Conservation (phyloP, 2,113 vertebrate species). For the Ailurus styani region DNA sequence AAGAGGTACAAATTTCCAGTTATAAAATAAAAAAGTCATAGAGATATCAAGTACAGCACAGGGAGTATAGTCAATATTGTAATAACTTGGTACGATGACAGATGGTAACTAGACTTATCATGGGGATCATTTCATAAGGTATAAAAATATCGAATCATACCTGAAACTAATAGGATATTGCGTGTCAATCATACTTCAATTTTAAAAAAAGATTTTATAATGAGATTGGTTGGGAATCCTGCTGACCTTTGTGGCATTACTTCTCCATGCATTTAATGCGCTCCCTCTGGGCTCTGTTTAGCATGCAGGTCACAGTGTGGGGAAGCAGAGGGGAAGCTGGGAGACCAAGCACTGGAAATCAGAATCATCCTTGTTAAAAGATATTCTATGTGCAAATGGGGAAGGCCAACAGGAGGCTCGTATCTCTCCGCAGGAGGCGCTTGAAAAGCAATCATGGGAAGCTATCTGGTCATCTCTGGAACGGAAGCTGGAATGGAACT, state of each 20-base stretch:
- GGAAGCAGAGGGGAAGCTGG: not conserved
- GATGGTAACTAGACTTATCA: not conserved
- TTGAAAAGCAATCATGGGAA: not conserved
- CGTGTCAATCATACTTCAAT: not conserved
- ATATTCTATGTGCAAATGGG: not conserved
- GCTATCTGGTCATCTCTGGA: not conserved
- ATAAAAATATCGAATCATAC: not conserved
- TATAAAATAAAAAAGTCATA: not conserved
- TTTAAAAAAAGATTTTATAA: not conserved
- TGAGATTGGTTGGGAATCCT: not conserved
- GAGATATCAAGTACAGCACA: not conserved
- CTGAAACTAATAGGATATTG: not conserved
- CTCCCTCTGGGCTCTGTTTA: conserved; percentile 3
- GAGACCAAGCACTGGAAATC: not conserved
- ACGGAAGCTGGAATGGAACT: not conserved
- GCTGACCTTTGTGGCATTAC: not conserved
- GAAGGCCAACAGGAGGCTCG: not conserved
- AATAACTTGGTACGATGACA: not conserved
- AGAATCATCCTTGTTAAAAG: conserved; percentile 2
- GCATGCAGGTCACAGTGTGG: not conserved
- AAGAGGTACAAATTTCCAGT: not conserved
- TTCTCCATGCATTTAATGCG: not conserved
- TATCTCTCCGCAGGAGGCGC: not conserved
- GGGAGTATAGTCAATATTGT: not conserved
- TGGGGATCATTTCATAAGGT: not conserved